Evolutionary conservation across 2,797 vertebrate genomes (phyloP).

Genomic region (Ceryle rudis): DNA sequence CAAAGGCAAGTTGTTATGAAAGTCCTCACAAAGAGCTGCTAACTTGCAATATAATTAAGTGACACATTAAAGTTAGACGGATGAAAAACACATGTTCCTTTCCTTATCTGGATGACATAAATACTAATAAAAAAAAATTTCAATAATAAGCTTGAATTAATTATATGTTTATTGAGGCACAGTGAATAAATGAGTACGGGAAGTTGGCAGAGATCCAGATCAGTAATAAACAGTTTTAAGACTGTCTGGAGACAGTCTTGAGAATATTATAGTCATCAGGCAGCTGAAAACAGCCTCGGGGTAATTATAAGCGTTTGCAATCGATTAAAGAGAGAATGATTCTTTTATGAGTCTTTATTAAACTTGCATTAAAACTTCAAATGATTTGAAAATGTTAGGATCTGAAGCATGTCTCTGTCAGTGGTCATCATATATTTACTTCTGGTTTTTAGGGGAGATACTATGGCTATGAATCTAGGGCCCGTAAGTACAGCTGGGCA

Average conservation of each 20-base stretch:
- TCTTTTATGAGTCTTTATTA: conserved; percentile 70
- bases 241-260: conserved; percentile 69
- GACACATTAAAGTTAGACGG: neutral
- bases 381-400: conserved; percentile 16
- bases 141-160: conserved; percentile 74
- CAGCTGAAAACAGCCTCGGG: conserved; percentile 70
- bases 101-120: conserved; percentile 41
- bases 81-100: neutral
- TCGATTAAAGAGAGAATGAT: conserved; percentile 73
- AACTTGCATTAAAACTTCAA: conserved; percentile 54
- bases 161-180: conserved; percentile 69
- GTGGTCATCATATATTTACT: neutral
- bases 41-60: neutral
- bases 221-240: conserved; percentile 76
- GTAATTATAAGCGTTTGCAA: conserved; percentile 78
- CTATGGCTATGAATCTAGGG: neutral
- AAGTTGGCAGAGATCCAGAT: conserved; percentile 75
- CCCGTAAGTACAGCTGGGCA: fast-evolving
- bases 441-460: neutral
- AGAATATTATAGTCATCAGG: conserved; percentile 75
- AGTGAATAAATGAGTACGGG: conserved; percentile 63
- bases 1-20: neutral
- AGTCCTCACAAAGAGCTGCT: neutral
- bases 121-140: conserved; percentile 53
- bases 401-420: neutral